These are phyloP conservation scores for Chymomyza costata DNA, from an alignment of 1,140 invertebrate species.

Conservation along the genomic window DNA sequence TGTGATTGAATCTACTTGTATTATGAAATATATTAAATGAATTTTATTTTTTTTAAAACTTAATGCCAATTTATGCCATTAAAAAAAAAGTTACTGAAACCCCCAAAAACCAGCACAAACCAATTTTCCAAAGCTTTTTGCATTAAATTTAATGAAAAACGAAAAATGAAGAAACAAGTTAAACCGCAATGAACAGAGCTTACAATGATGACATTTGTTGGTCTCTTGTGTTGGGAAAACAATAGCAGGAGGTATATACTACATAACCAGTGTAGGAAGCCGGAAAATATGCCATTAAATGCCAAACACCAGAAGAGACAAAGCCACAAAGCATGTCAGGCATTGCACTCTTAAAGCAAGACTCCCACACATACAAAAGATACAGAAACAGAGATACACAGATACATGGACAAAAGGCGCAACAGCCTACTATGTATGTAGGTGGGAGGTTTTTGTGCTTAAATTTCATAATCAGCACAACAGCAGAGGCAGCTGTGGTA, in stretches of 20 bases:
- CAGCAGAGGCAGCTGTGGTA: background rate
- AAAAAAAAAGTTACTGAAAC: conserved; percentile 9
- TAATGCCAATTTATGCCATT: too few relatives aligned
- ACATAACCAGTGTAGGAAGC: conserved; percentile 27
- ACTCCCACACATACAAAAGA: conserved; percentile 12
- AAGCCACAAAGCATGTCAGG: background rate
- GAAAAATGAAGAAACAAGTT: background rate
- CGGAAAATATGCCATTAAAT: conserved; percentile 65
- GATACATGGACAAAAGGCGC: too few relatives aligned
- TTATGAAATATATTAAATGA: too few relatives aligned
- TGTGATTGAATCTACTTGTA: too few relatives aligned
- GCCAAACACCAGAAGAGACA: conserved; percentile 40
- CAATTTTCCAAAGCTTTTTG: conserved; percentile 39
- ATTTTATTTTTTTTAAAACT: too few relatives aligned
- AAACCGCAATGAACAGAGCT: conserved; percentile 6
- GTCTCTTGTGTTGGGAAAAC: too few relatives aligned
- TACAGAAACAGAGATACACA: conserved; percentile 23
- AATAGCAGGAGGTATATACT: too few relatives aligned
- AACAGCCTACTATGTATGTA: background rate
- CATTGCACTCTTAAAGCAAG: conserved; percentile 27
- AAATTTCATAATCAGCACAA: conserved; percentile 69
- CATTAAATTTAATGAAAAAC: conserved; percentile 59
- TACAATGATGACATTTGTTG: conserved; percentile 9
- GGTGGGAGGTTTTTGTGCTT: conserved; percentile 57
- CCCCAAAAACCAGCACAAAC: conserved; percentile 33